A percentile compares a stretch with the other conserved stretches of the same genome.
Conservation (phyloP, 2,888 invertebrate species). For the Aphelenchoides bicaudatus region DNA sequence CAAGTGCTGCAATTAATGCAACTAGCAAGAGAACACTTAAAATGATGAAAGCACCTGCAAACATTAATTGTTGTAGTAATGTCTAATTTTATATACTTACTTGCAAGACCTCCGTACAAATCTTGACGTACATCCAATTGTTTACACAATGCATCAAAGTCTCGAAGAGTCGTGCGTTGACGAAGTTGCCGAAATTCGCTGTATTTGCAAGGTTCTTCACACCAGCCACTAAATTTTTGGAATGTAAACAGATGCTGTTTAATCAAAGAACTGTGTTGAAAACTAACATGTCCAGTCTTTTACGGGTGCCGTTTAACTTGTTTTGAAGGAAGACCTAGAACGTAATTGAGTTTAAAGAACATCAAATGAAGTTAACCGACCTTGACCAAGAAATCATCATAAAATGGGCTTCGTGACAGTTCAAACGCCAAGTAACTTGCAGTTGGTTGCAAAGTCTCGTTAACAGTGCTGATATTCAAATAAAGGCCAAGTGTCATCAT, state of each 20-base stretch:
- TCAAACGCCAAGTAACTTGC: constrained; percentile 31
- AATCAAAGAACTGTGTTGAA: no score
- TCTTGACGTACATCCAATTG: constrained; percentile 13
- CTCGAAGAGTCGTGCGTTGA: constrained; percentile 9
- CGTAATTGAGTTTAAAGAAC: background rate
- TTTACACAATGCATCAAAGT: constrained; percentile 15
- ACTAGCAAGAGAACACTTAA: constrained; percentile 20
- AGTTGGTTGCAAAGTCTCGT: constrained; percentile 17
- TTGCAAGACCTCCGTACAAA: constrained; percentile 6
- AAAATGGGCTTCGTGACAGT: no score
- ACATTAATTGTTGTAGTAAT: constrained; percentile 18
- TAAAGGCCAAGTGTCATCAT: constrained; percentile 29
- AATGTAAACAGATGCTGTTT: no score
- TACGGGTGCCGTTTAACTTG: constrained; percentile 26
- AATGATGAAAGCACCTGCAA: constrained; percentile 23
- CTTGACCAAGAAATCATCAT: constrained; percentile 20
- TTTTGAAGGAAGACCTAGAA: constrained; percentile 27
- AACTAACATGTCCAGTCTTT: constrained; percentile 19
- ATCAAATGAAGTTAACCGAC: constrained; percentile 9
- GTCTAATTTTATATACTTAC: background rate
- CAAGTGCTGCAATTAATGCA: constrained; percentile 15
- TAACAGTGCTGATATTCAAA: constrained; percentile 22
- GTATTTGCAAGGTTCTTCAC: constrained; percentile 26
- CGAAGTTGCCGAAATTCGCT: constrained; percentile 16
- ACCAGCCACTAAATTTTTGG: no score